These are phyloP conservation scores for Tapirus indicus DNA, from an alignment of 2,797 vertebrate genomes.

Conservation along the genomic window DNA sequence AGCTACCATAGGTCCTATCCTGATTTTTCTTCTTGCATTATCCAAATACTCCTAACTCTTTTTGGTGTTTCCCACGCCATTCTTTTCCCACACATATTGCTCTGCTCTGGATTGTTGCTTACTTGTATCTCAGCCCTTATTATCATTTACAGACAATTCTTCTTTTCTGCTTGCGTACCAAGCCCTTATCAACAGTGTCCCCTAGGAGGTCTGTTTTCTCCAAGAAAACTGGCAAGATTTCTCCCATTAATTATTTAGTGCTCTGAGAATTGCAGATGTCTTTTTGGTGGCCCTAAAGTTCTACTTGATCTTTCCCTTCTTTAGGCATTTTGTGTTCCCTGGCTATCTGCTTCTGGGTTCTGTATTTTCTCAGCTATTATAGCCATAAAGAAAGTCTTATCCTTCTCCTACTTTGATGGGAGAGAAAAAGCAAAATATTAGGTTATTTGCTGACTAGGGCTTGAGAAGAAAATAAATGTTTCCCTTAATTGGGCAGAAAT, in stretches of 20 bases:
- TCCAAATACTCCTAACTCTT: background rate
- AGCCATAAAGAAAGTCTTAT: constrained; percentile 8
- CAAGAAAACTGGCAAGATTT: background rate
- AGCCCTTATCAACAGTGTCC: background rate
- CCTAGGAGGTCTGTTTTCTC: background rate
- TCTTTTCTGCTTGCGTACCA: background rate
- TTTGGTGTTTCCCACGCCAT: background rate
- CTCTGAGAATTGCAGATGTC: constrained; percentile 6
- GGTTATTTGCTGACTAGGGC: constrained; percentile 18
- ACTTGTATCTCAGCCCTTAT: background rate
- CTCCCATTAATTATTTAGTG: constrained; percentile 34
- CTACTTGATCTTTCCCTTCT: background rate
- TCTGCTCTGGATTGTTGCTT: background rate
- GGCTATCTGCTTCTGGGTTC: background rate
- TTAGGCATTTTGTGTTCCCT: background rate
- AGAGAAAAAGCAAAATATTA: constrained; percentile 10
- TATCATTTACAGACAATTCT: background rate
- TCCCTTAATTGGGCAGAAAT: background rate
- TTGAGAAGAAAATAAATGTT: constrained; percentile 58
- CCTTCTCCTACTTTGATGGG: background rate
- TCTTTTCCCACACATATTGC: background rate
- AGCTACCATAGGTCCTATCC: background rate
- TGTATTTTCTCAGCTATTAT: background rate
- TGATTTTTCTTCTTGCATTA: background rate
- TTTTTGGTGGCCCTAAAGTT: background rate